Base-by-base conservation (phyloP, 2,797 vertebrate species). In the Aselliscus stoliczkanus region DNA sequence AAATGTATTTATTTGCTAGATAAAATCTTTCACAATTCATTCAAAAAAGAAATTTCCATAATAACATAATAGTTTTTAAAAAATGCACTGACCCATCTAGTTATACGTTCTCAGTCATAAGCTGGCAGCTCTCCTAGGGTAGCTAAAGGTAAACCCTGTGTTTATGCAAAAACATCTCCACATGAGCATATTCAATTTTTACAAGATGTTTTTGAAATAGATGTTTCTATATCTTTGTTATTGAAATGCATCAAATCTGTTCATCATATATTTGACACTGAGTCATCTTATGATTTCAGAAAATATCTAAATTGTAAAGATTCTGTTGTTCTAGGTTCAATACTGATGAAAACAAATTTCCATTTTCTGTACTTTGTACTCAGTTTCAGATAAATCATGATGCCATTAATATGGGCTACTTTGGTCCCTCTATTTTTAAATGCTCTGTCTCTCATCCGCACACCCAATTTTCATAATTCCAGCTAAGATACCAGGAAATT, bases 31-130 rank as follows among this genome's bases (percentile, higher is more conserved):
- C 81, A 44, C 67, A 25, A 54, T 75, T 79, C 42, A 44, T 20
- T 42, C 44, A 11, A 0, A 42, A 67, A 58, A 27, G 65, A 54
- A 54, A 87, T 94, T 96, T 65, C 76, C 89, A 93, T 65, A 87
- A 60, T 25, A 90, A 87, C 15, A 0, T 7, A 25, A 34, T 58
- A 20, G 31, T n/a, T 31, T 65, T 92, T 64, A 5, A 21, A 95
- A 95, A 87, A 94, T 50, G 18, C 17, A 56, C 13, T 3, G 6
- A 15, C 62, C 67, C 27, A 0, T 47, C 34, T 37, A 79, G 2
- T 70, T 15, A 23, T 13, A 77, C 87, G 44, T 52, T 77, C 1
- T 0, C 64, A 1, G 2, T 29, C 75, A 81, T 62, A 54, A 31
- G 20, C 29, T 10, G 65, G 9, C 20, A 60, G 52, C n/a, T 52